These are phyloP conservation scores for Cyphomyrmex costatus DNA, from an alignment of 1,140 invertebrate genomes.

Conservation along the genomic window DNA sequence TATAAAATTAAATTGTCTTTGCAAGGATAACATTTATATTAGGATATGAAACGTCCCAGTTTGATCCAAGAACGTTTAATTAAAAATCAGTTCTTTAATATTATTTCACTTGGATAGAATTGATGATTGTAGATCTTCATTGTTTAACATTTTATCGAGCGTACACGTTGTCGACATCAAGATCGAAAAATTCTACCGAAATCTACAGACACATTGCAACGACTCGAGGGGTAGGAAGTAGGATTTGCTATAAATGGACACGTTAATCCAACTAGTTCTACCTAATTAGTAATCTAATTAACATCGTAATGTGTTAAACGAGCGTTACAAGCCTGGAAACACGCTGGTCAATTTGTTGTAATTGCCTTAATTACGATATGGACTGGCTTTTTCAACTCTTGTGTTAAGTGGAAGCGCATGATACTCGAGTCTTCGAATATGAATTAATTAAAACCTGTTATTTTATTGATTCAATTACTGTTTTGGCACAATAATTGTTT, in stretches of 20 bases:
- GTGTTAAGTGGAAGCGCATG: slow-evolving; percentile 7
- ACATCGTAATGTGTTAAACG: slow-evolving; percentile 35
- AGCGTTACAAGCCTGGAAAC: slow-evolving; percentile 47
- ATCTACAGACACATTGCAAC: slow-evolving; percentile 55
- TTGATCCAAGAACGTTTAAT: background rate
- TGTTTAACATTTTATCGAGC: slow-evolving; percentile 36
- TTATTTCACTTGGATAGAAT: slow-evolving; percentile 53
- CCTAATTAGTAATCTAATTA: slow-evolving; percentile 49
- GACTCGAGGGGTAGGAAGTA: slow-evolving; percentile 45
- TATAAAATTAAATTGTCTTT: background rate
- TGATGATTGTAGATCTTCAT: slow-evolving; percentile 18
- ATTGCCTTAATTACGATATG: slow-evolving; percentile 1
- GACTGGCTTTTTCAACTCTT: slow-evolving; percentile 18
- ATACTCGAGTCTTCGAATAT: background rate
- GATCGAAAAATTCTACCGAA: slow-evolving; percentile 53
- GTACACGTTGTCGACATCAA: slow-evolving; percentile 43
- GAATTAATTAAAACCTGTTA: background rate
- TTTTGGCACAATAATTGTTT: slow-evolving; percentile 50
- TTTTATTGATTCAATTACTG: background rate
- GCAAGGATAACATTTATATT: background rate
- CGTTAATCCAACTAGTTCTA: slow-evolving; percentile 51
- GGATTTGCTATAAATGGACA: slow-evolving; percentile 51
- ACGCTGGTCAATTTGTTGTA: background rate
- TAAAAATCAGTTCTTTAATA: background rate
- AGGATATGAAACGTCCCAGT: background rate